Percentiles rank a stretch among this genome's conserved stretches.
Evolutionary conservation across 2,797 vertebrate species (phyloP).

Genomic region (Cottoperca gobio): DNA sequence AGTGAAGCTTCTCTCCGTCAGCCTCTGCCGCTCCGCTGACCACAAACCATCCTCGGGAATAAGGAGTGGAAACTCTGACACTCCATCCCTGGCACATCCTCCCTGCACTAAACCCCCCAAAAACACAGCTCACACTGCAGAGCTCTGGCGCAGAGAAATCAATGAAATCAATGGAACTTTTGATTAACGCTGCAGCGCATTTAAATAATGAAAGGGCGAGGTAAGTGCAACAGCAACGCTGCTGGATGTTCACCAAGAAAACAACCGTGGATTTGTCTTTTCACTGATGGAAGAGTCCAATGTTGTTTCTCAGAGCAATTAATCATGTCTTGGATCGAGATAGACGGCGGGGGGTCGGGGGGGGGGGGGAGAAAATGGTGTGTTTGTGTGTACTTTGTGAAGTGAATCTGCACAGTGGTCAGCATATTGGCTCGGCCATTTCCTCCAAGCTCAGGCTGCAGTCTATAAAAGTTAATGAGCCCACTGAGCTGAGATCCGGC

Average conservation of each 20-base stretch:
- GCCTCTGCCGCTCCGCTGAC: constrained; percentile 30
- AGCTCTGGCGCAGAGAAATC: constrained; percentile 31
- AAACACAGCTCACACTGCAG: constrained; percentile 28
- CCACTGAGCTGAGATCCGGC: constrained; percentile 30
- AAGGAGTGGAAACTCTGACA: constrained; percentile 53
- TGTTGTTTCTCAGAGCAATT: constrained; percentile 44
- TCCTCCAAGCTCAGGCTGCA: constrained; percentile 53
- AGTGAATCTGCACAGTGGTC: constrained; percentile 57
- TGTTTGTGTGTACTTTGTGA: constrained; percentile 16
- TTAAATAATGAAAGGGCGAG: constrained; percentile 60
- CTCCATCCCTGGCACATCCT: constrained; percentile 23
- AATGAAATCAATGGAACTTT: constrained; percentile 65
- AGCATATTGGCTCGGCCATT: constrained; percentile 71
- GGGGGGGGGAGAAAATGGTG: constrained; percentile 2
- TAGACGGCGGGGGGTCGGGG: not conserved
- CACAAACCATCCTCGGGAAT: constrained; percentile 39
- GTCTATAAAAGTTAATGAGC: constrained; percentile 80
- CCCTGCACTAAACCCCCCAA: constrained; percentile 2
- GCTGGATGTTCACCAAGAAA: constrained; percentile 44
- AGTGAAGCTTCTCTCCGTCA: not conserved
- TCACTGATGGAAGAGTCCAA: constrained; percentile 28
- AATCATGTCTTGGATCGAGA: constrained; percentile 43
- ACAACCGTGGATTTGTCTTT: constrained; percentile 54
- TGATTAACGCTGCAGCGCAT: constrained; percentile 65
- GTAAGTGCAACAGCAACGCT: constrained; percentile 29